Evolutionary conservation across 2,797 vertebrate species (phyloP).

Genomic region (Apodemus agrarius): DNA sequence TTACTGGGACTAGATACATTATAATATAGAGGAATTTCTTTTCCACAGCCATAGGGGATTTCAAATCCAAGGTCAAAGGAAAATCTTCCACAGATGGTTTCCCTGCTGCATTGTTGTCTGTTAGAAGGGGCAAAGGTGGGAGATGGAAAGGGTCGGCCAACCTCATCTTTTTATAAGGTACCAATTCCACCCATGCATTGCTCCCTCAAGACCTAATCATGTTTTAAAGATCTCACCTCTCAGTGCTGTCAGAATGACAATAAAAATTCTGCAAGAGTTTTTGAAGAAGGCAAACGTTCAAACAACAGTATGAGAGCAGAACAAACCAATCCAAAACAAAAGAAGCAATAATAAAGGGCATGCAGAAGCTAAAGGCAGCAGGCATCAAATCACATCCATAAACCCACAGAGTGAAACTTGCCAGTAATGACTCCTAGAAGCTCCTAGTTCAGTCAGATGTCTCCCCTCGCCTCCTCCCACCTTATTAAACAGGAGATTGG

Average conservation of each 20-base stretch:
- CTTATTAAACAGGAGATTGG: conserved; percentile 72
- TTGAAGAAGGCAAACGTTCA: background rate
- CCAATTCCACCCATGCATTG: too few species aligned
- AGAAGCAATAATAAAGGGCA: conserved; percentile 3
- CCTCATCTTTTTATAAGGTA: background rate
- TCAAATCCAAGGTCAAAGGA: background rate
- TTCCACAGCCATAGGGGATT: background rate
- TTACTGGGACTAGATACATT: background rate
- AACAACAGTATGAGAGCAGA: background rate
- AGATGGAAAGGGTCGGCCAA: too few species aligned
- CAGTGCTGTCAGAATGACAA: background rate
- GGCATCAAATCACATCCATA: conserved; percentile 78
- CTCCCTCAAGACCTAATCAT: too few species aligned
- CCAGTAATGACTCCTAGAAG: conserved; percentile 77
- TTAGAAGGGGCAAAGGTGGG: background rate
- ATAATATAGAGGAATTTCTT: background rate
- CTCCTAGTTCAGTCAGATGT: conserved; percentile 57
- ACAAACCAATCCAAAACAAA: background rate
- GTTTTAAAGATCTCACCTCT: background rate
- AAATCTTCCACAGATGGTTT: background rate
- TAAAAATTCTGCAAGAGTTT: background rate
- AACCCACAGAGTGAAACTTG: conserved; percentile 75
- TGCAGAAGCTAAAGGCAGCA: conserved; percentile 59
- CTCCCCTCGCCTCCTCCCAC: conserved; percentile 20
- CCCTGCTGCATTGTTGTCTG: background rate